phyloP scores from a whole-genome alignment of 2,797 vertebrate genomes.

The Lacerta bilineata region DNA sequence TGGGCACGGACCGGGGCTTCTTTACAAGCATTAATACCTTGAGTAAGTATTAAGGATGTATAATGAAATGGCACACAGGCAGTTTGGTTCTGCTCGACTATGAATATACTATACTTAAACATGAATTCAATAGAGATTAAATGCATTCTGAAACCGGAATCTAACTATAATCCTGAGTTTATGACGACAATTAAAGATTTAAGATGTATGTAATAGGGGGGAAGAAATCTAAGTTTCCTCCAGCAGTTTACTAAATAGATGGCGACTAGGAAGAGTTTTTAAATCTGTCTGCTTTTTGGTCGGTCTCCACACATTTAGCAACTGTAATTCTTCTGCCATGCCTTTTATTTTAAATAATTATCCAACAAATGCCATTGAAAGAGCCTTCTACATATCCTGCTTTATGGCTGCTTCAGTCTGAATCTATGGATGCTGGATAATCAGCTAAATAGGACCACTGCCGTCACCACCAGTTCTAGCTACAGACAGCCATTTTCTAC shows the following conservation, averaged over 20 bases:
- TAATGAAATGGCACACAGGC: not conserved
- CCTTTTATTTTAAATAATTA: not conserved
- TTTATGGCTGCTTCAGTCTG: not conserved
- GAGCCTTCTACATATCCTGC: not conserved
- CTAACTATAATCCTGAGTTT: constrained; percentile 2
- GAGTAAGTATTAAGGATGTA: not conserved
- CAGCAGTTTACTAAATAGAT: constrained; percentile 23
- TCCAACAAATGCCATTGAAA: not conserved
- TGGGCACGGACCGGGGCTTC: too few relatives aligned
- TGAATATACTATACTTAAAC: constrained; percentile 8
- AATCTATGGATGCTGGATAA: not conserved
- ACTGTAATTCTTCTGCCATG: not conserved
- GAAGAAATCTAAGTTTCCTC: not conserved
- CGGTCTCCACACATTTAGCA: not conserved
- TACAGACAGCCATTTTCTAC: not conserved
- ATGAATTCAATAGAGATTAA: not conserved
- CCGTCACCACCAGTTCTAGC: not conserved
- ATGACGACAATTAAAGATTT: too few relatives aligned
- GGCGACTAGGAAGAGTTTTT: not conserved
- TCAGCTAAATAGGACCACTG: not conserved
- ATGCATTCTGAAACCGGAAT: constrained; percentile 12
- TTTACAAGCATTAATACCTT: constrained; percentile 6
- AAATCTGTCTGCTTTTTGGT: not conserved
- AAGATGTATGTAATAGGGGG: too few relatives aligned
- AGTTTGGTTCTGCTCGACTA: constrained; percentile 4